phyloP scores from a whole-genome alignment of 2,113 vertebrate species.

The Carlito syrichta region DNA sequence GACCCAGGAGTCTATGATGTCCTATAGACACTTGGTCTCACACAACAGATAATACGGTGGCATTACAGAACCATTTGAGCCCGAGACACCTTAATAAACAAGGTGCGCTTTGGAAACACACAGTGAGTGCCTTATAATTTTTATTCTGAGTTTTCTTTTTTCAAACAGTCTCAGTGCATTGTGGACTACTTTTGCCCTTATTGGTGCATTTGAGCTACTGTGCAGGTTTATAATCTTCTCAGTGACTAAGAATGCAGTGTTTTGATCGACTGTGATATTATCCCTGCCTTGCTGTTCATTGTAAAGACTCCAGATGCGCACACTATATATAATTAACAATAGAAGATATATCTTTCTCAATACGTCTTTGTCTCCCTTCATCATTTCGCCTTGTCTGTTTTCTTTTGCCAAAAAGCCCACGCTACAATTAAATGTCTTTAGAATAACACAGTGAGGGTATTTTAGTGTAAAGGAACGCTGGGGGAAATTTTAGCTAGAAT shows the following conservation, averaged over 20 bases:
- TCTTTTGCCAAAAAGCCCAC: constrained; percentile 69
- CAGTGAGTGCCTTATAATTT: constrained; percentile 26
- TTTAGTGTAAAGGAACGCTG: constrained; percentile 61
- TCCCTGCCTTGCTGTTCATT: constrained; percentile 68
- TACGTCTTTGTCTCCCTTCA: constrained; percentile 70
- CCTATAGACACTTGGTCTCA: background rate
- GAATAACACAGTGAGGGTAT: constrained; percentile 65
- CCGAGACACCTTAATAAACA: background rate
- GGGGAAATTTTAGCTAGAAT: constrained; percentile 41
- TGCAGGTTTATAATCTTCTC: constrained; percentile 75
- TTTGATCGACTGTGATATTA: constrained; percentile 69
- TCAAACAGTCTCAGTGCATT: constrained; percentile 18
- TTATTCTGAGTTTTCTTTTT: constrained; percentile 53
- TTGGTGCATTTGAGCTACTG: constrained; percentile 45
- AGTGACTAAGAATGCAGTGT: constrained; percentile 65
- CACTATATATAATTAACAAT: constrained; percentile 75
- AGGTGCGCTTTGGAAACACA: background rate
- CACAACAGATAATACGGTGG: background rate
- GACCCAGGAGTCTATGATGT: background rate
- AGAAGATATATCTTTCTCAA: constrained; percentile 69
- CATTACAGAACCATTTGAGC: background rate
- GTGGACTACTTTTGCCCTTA: constrained; percentile 34
- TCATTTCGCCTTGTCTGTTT: constrained; percentile 71
- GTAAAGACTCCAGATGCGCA: constrained; percentile 69
- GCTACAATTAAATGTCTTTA: constrained; percentile 75